Base-by-base conservation (phyloP, 2,888 invertebrate species). In the Balanococcus diminutus region DNA sequence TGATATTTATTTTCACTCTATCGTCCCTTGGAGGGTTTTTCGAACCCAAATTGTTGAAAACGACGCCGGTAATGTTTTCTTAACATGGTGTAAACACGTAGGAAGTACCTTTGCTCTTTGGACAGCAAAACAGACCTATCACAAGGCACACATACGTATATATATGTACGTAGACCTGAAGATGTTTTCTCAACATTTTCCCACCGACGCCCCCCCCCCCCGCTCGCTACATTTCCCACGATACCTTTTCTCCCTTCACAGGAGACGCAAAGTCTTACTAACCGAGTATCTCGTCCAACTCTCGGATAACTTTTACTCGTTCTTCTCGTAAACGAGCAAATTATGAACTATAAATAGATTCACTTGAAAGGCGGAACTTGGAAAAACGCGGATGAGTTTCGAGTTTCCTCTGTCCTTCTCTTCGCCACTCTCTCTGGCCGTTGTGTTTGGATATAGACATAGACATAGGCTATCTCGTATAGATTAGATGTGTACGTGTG, bases 311-410 rank as follows among this genome's bases (percentile, higher is more conserved):
- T 28, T 25, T 28, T 67, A 67, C 67, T 25, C 67, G 67, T 67
- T 67, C 22, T 67, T n/a, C 22, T 67, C 46, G 46, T 46, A 46
- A 46, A 46, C 46, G 46, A 67, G 67, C 28, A 67, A 67, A 67
- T 67, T 28, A 67, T 67, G 28, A 67, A 67, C 67, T 67, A 67
- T 67, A 67, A 67, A 67, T 67, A 67, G 67, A 67, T 25, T 67
- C 67, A 28, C 46, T 2, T n/a, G 46, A 5, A 46, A 46, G n/a
- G 16, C 14, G 67, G 6, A 51, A 51, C 36, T 51, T 51, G 3
- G 67, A 67, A 67, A 67, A 67, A 67, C 67, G 14, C 67, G 25
- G 67, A 67, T 67, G 67, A 25, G 67, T 67, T 67, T 67, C 67
- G 25, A 67, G 22, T 28, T 22, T 22, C 67, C 25, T 19, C 16